phyloP scores from a whole-genome alignment of 2,888 invertebrate genomes.

The Mactromeris polynyma region DNA sequence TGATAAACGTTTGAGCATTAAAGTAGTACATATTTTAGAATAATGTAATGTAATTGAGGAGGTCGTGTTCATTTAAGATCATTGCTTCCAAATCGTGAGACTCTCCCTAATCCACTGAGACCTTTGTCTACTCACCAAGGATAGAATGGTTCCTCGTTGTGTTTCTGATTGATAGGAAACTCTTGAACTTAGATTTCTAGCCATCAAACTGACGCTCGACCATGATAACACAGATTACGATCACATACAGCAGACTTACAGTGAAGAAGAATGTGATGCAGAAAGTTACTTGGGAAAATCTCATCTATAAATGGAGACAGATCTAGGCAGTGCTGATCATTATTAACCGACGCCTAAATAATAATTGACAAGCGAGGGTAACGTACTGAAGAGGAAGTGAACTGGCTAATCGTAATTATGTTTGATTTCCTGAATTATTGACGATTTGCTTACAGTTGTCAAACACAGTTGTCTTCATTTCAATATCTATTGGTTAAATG shows the following conservation, averaged over 20 bases:
- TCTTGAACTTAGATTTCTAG: not conserved
- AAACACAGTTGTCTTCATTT: no score
- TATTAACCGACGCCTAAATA: not conserved
- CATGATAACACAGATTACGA: not conserved
- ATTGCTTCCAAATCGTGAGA: not conserved
- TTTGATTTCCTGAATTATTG: no score
- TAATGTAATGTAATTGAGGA: no score
- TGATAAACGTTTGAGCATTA: no score
- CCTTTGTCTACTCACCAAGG: not conserved
- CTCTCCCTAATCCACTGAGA: not conserved
- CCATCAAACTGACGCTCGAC: conserved; percentile 1
- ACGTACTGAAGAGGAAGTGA: not conserved
- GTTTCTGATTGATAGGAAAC: not conserved
- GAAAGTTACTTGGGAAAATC: not conserved
- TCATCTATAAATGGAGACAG: not conserved
- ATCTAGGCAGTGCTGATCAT: not conserved
- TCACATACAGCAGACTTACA: not conserved
- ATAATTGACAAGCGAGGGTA: not conserved
- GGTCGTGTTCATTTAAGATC: not conserved
- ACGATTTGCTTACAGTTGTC: no score
- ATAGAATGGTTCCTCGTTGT: not conserved
- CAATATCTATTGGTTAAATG: no score
- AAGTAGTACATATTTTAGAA: no score
- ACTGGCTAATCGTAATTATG: not conserved
- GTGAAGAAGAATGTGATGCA: not conserved